Evolutionary conservation across 2,888 invertebrate genomes (phyloP).

Genomic region (Drosophila neutralis): DNA sequence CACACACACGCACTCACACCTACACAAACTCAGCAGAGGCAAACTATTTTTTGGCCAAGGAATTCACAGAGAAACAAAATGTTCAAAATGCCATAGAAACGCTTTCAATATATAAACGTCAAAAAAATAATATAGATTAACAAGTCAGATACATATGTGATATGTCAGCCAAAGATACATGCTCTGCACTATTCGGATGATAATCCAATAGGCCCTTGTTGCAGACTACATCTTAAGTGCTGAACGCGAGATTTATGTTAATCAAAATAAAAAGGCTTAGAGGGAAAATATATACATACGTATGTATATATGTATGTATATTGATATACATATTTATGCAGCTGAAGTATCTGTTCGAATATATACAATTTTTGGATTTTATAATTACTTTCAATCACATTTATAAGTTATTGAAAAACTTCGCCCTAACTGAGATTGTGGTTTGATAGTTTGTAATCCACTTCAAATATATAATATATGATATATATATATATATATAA

Average conservation of each 20-base stretch:
- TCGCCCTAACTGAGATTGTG: not conserved
- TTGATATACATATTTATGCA: not conserved
- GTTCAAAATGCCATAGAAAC: constrained; percentile 1
- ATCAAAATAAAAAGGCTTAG: not conserved
- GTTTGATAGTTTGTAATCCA: not conserved
- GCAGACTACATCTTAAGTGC: not conserved
- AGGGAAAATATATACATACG: not conserved
- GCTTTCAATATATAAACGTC: constrained; percentile 4
- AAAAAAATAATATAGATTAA: constrained; percentile 9
- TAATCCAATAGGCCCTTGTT: not conserved
- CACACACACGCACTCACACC: constrained; percentile 11
- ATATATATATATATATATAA: no score
- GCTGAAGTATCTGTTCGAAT: not conserved
- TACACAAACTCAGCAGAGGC: constrained; percentile 25
- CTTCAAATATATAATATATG: not conserved
- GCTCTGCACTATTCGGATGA: not conserved
- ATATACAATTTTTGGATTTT: not conserved
- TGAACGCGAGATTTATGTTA: not conserved
- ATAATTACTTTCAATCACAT: constrained; percentile 6
- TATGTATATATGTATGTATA: not conserved
- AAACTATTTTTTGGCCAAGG: constrained; percentile 33
- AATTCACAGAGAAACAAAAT: constrained; percentile 6
- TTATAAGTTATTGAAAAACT: not conserved
- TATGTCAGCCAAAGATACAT: constrained; percentile 1
- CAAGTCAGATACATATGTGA: constrained; percentile 5